phyloP scores from a whole-genome alignment of 2,797 vertebrate species.

The Leptodactylus fallax region DNA sequence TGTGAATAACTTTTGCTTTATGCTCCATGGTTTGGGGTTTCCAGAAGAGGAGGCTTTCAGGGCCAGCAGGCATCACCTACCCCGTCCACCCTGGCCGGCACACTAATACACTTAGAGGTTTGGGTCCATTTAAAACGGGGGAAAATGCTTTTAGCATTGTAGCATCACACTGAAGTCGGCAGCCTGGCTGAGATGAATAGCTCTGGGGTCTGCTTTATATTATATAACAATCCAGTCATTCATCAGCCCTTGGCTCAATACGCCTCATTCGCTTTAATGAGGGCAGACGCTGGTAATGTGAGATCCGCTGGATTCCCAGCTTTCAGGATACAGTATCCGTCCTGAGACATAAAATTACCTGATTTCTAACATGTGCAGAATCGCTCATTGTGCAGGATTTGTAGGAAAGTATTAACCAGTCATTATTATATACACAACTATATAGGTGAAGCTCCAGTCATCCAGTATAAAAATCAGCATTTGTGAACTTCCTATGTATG shows the following conservation, averaged over 20 bases:
- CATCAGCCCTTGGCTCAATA: neutral
- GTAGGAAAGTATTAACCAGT: neutral
- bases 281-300: slow-evolving; percentile 8
- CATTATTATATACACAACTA: neutral
- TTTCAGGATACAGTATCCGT: neutral
- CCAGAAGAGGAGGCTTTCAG: no score
- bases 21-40: no score
- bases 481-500: neutral
- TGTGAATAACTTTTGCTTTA: no score
- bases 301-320: slow-evolving; percentile 1
- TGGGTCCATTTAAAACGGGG: neutral
- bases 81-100: neutral
- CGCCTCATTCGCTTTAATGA: slow-evolving; percentile 3
- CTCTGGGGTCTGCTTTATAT: slow-evolving; percentile 27
- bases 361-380: neutral
- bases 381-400: neutral
- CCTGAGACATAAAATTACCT: neutral
- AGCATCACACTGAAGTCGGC: neutral
- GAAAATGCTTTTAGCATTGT: neutral
- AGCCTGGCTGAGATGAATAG: neutral
- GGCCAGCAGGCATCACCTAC: neutral
- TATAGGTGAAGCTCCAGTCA: neutral
- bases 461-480: neutral
- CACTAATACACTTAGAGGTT: neutral
- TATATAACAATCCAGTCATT: slow-evolving; percentile 36